Evolutionary conservation across 2,888 invertebrate genomes (phyloP).

Genomic region (Camponotus fellah): DNA sequence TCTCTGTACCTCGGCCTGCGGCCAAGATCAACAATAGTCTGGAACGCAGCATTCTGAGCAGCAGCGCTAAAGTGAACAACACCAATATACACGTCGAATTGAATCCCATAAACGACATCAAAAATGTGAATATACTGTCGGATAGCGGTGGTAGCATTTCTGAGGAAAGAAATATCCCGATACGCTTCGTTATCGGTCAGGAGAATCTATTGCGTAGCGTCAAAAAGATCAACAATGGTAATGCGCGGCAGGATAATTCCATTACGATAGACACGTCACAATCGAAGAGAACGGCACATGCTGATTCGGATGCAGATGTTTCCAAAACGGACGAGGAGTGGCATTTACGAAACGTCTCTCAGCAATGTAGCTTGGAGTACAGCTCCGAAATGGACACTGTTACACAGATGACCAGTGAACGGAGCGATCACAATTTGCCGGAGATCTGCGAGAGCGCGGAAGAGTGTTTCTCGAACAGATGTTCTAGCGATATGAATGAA

Average conservation of each 20-base stretch:
- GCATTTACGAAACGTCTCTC: constrained; percentile 90
- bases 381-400: constrained; percentile 87
- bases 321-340: constrained; percentile 80
- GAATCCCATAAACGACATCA: constrained; percentile 88
- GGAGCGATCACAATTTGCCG: constrained; percentile 83
- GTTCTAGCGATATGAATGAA: constrained; percentile 72
- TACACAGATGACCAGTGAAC: constrained; percentile 82
- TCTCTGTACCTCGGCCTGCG: constrained; percentile 86
- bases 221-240: constrained; percentile 78
- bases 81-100: constrained; percentile 92
- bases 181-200: constrained; percentile 85
- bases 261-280: constrained; percentile 83
- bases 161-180: constrained; percentile 80
- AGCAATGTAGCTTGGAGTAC: constrained; percentile 91
- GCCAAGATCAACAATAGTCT: constrained; percentile 85
- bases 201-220: constrained; percentile 79
- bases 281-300: constrained; percentile 77
- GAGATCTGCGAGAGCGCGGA: constrained; percentile 80
- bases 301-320: constrained; percentile 80
- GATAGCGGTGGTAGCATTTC: constrained; percentile 88
- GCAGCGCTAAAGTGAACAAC: constrained; percentile 93
- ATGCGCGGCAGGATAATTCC: constrained; percentile 73
- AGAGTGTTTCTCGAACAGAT: constrained; percentile 59
- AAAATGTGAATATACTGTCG: constrained; percentile 90
- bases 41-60: constrained; percentile 88